phyloP scores from a whole-genome alignment of 2,888 invertebrate genomes.

The Operophtera brumata region DNA sequence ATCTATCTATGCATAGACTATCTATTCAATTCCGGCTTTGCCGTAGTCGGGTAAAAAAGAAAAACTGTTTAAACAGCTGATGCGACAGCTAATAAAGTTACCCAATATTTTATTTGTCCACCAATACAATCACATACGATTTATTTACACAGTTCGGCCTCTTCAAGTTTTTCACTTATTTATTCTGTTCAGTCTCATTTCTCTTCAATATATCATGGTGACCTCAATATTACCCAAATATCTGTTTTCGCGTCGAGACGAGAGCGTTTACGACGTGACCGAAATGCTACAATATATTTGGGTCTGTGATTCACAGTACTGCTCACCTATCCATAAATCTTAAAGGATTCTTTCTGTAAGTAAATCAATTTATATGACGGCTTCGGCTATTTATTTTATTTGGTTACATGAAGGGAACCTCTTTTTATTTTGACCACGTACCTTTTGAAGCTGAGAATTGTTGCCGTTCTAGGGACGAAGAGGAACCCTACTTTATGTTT shows the following conservation, averaged over 20 bases:
- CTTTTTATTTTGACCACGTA: not conserved
- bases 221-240: constrained; percentile 39
- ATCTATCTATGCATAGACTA: too few species aligned
- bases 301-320: constrained; percentile 22
- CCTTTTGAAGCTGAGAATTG: not conserved
- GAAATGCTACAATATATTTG: constrained; percentile 23
- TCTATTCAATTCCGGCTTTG: too few species aligned
- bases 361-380: constrained; percentile 28
- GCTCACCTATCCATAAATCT: constrained; percentile 17
- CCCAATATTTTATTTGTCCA: constrained; percentile 9
- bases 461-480: not conserved
- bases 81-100: not conserved
- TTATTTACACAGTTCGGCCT: constrained; percentile 22
- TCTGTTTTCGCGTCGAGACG: constrained; percentile 34
- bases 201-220: constrained; percentile 38
- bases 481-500: not conserved
- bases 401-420: not conserved
- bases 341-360: constrained; percentile 8
- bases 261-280: constrained; percentile 30
- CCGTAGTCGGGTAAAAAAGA: too few species aligned
- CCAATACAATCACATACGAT: constrained; percentile 17
- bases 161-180: constrained; percentile 26
- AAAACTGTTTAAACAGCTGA: not conserved
- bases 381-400: constrained; percentile 1
- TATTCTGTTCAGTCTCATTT: constrained; percentile 25